phyloP scores from a whole-genome alignment of 2,113 vertebrate genomes.

The Paracanthobrama guichenoti region DNA sequence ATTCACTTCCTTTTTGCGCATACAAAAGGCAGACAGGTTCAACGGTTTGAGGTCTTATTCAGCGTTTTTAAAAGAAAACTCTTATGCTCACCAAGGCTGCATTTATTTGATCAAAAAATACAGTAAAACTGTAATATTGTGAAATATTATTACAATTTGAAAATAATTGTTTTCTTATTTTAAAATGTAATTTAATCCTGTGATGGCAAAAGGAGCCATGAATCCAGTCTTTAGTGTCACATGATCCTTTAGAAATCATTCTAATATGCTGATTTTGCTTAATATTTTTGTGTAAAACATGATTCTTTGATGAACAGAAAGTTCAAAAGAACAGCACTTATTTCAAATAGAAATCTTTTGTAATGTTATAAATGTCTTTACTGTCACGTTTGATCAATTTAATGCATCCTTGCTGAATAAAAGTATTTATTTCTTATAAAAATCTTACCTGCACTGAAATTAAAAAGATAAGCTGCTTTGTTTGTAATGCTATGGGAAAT shows the following conservation, averaged over 20 bases:
- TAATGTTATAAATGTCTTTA: background rate
- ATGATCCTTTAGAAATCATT: background rate
- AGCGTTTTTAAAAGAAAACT: background rate
- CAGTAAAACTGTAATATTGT: background rate
- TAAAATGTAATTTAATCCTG: background rate
- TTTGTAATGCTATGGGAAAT: background rate
- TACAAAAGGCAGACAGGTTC: too few relatives aligned
- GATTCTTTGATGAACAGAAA: too few relatives aligned
- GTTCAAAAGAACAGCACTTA: too few relatives aligned
- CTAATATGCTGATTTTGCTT: background rate
- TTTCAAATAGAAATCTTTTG: too few relatives aligned
- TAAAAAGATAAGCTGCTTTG: background rate
- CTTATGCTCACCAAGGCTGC: background rate
- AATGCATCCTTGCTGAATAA: background rate
- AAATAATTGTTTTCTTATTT: background rate
- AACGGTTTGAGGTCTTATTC: background rate
- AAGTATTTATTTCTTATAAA: background rate
- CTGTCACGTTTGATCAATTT: background rate
- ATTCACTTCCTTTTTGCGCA: background rate
- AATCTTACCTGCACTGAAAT: background rate
- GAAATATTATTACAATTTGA: background rate
- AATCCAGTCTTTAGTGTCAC: background rate
- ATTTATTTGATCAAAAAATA: background rate
- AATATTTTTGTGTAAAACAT: too few relatives aligned
- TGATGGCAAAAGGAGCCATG: background rate